phyloP scores from a whole-genome alignment of 2,113 vertebrate species.

The human (Homo sapiens) region DNA sequence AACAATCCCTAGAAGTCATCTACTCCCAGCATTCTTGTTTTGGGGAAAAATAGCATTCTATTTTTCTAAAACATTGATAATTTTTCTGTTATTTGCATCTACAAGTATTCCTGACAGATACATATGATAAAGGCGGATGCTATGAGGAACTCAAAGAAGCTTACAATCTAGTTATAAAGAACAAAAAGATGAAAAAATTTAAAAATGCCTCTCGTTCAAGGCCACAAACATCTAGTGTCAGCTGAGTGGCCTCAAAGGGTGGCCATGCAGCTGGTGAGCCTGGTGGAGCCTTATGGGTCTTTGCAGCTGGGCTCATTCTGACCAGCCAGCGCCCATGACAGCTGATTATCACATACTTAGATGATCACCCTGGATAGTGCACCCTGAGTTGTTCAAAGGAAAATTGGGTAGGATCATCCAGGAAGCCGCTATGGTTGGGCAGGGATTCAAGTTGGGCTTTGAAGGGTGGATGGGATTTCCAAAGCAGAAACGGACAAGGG shows the following conservation, averaged over 20 bases:
- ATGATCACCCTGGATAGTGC: background rate
- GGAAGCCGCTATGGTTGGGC: background rate
- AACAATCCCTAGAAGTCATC: background rate
- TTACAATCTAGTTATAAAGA: background rate
- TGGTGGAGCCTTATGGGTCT: rapidly evolving
- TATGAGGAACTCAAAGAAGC: background rate
- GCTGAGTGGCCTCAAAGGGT: too few species aligned
- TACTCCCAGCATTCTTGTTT: background rate
- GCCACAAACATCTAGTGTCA: background rate
- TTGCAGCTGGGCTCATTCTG: background rate
- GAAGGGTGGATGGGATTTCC: background rate
- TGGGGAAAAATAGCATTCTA: background rate
- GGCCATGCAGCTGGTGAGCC: background rate
- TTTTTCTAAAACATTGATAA: background rate
- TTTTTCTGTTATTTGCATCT: background rate
- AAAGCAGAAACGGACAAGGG: background rate
- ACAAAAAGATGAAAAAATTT: background rate
- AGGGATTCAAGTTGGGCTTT: background rate
- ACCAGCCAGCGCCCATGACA: too few species aligned
- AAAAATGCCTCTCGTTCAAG: background rate
- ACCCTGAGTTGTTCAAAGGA: background rate
- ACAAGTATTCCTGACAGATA: background rate
- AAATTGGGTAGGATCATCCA: too few species aligned
- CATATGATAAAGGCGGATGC: background rate
- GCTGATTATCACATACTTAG: background rate